Evolutionary conservation across 1,140 invertebrate species (phyloP).

Genomic region (Limonius californicus): DNA sequence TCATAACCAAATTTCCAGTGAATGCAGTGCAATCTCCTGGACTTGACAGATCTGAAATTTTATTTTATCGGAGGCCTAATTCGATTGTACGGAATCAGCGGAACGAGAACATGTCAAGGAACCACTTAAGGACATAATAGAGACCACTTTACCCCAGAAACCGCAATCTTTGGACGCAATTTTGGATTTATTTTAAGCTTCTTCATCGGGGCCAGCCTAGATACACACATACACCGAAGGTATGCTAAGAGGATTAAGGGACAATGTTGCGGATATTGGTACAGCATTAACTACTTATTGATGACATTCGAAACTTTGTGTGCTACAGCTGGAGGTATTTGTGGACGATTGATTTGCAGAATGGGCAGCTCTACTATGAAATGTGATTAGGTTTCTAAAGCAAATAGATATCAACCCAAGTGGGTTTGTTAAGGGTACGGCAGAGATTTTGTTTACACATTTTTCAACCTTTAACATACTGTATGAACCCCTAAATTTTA

Average conservation of each 20-base stretch:
- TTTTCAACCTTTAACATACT: too few species aligned
- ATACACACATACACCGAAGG: not conserved
- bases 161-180: conserved; percentile 21
- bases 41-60: not conserved
- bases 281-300: conserved; percentile 27
- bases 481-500: too few species aligned
- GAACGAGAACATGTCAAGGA: conserved; percentile 29
- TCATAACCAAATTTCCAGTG: too few species aligned
- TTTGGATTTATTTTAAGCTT: conserved; percentile 20
- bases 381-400: conserved; percentile 2
- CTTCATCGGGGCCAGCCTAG: not conserved
- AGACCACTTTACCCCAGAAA: conserved; percentile 27
- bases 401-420: too few species aligned
- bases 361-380: not conserved
- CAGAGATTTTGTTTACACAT: too few species aligned
- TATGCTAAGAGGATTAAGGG: conserved; percentile 30
- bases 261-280: conserved; percentile 32
- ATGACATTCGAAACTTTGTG: conserved; percentile 16
- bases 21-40: too few species aligned
- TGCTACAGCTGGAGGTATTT: conserved; percentile 23
- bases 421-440: too few species aligned
- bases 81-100: conserved; percentile 6
- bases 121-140: conserved; percentile 27
- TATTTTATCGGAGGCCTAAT: not conserved
- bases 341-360: not conserved